Percentiles rank a stretch among this genome's conserved stretches.
phyloP scores from a whole-genome alignment of 2,888 invertebrate species.

The Ecliptopera silaceata region DNA sequence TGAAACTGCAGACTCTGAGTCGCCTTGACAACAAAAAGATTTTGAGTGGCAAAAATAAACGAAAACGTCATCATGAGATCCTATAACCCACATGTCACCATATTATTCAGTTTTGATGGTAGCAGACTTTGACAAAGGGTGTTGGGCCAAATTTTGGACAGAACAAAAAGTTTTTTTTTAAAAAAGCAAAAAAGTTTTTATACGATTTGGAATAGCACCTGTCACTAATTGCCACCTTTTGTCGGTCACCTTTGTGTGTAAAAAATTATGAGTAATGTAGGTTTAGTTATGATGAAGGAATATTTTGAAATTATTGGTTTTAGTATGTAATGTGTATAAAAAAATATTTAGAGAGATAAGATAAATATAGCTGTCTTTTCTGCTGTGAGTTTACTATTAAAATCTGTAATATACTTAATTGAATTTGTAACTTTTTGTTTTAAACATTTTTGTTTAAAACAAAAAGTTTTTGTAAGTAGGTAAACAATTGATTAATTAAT shows the following conservation, averaged over 20 bases:
- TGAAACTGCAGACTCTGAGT: conserved; percentile 64
- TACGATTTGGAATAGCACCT: conserved; percentile 73
- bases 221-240: conserved; percentile 81
- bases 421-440: too few relatives aligned
- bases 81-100: conserved; percentile 72
- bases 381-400: too few relatives aligned
- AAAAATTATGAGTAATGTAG: conserved; percentile 35
- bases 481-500: too few relatives aligned
- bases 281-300: conserved; percentile 18
- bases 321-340: not conserved
- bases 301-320: conserved; percentile 7
- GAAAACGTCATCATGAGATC: conserved; percentile 71
- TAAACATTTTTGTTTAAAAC: too few relatives aligned
- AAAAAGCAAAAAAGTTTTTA: conserved; percentile 64
- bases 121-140: conserved; percentile 79
- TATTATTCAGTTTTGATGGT: conserved; percentile 58
- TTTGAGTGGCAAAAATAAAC: conserved; percentile 55
- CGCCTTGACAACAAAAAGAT: conserved; percentile 65
- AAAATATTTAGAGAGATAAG: too few relatives aligned
- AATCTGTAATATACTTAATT: too few relatives aligned
- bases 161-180: conserved; percentile 60
- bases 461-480: too few relatives aligned
- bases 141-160: conserved; percentile 66
- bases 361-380: too few relatives aligned
- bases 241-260: conserved; percentile 64